Percentiles rank a stretch among this genome's conserved stretches.
phyloP scores from a whole-genome alignment of 2,113 vertebrate genomes.

The Balaenoptera acutorostrata region DNA sequence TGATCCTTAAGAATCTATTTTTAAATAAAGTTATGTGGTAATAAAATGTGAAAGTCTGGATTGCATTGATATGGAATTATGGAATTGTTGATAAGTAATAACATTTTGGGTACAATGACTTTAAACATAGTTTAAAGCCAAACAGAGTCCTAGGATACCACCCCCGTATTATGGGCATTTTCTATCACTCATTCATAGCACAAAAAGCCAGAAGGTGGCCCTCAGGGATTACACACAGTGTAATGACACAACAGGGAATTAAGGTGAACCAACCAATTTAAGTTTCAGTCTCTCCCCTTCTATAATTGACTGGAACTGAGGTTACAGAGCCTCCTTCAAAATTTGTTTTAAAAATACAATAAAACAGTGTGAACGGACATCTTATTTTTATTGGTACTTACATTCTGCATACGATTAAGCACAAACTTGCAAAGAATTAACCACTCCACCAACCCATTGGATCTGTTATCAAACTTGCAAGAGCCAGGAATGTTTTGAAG shows the following conservation, averaged over 20 bases:
- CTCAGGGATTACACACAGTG: not conserved
- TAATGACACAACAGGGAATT: not conserved
- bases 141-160: not conserved
- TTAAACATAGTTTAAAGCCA: conserved; percentile 20
- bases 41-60: not conserved
- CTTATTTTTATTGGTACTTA: conserved; percentile 45
- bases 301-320: conserved; percentile 16
- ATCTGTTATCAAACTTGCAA: conserved; percentile 85
- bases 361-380: conserved; percentile 23
- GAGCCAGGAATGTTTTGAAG: conserved; percentile 79
- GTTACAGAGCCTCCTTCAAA: not conserved
- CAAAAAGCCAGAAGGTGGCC: not conserved
- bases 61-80: not conserved
- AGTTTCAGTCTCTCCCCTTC: conserved; percentile 16
- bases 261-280: conserved; percentile 34
- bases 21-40: not conserved
- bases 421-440: conserved; percentile 76
- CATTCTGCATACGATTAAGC: conserved; percentile 77
- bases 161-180: not conserved
- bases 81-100: not conserved
- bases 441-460: conserved; percentile 58
- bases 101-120: not conserved
- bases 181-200: conserved; percentile 9
- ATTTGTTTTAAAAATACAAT: conserved; percentile 50
- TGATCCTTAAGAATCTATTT: conserved; percentile 2